phyloP scores from a whole-genome alignment of 1,140 invertebrate species.

The Teleopsis dalmanni region DNA sequence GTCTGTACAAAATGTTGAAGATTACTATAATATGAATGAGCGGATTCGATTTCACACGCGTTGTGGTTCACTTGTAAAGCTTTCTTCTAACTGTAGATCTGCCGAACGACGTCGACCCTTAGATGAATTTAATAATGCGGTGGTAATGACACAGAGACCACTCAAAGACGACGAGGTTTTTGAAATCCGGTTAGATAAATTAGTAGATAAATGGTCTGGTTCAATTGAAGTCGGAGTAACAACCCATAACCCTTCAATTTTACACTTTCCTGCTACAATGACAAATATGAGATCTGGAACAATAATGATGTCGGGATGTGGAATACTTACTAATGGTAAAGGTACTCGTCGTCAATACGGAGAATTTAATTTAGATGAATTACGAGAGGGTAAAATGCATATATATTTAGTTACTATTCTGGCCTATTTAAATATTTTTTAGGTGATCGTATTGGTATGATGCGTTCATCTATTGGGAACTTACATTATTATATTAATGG shows the following conservation, averaged over 20 bases:
- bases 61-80: constrained; percentile 79
- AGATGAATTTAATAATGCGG: constrained; percentile 93
- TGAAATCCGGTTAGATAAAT: constrained; percentile 83
- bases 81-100: constrained; percentile 75
- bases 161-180: constrained; percentile 84
- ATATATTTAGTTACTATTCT: too few species aligned
- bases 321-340: constrained; percentile 89
- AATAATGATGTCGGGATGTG: constrained; percentile 95
- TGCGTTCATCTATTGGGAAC: constrained; percentile 71
- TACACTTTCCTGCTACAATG: constrained; percentile 95
- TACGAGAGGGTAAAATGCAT: constrained; percentile 61
- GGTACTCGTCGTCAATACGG: constrained; percentile 88
- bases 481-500: constrained; percentile 93
- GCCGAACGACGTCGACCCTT: constrained; percentile 77
- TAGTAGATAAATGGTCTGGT: constrained; percentile 89
- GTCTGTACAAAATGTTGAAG: constrained; percentile 7
- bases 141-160: constrained; percentile 84
- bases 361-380: constrained; percentile 88
- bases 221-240: constrained; percentile 92
- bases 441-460: constrained; percentile 74
- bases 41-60: constrained; percentile 79
- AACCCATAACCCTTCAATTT: constrained; percentile 78
- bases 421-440: too few species aligned
- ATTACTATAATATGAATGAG: constrained; percentile 49
- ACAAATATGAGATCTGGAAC: constrained; percentile 93